Evolutionary conservation across 1,140 invertebrate species (phyloP).

Genomic region (Drosophila miranda): DNA sequence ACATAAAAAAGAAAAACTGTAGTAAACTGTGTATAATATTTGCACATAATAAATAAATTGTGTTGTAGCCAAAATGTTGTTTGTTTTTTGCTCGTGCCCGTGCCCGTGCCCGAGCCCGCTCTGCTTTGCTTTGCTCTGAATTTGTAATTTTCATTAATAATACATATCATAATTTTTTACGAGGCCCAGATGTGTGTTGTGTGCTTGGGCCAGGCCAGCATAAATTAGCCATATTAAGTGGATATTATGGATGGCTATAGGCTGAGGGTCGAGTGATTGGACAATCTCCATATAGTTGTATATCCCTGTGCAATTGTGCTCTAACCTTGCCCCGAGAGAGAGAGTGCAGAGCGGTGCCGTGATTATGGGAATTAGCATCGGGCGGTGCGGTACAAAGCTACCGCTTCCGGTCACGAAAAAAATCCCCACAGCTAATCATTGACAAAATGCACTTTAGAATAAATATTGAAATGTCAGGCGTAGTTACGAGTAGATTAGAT

Average conservation of each 20-base stretch:
- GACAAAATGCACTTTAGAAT: slow-evolving; percentile 39
- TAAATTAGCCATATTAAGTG: slow-evolving; percentile 65
- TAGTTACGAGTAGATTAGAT: neutral
- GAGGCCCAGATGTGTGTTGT: slow-evolving; percentile 29
- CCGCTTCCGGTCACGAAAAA: slow-evolving; percentile 55
- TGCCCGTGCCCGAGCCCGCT: neutral
- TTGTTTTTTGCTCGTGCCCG: slow-evolving; percentile 2
- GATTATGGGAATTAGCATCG: slow-evolving; percentile 40
- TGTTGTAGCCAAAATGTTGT: slow-evolving; percentile 32
- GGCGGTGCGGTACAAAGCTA: slow-evolving; percentile 54
- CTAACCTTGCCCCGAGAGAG: slow-evolving; percentile 16
- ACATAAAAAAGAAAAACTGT: slow-evolving; percentile 12
- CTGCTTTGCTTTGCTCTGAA: slow-evolving; percentile 17
- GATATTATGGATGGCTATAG: slow-evolving; percentile 51
- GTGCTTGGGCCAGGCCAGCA: slow-evolving; percentile 39
- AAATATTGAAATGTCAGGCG: slow-evolving; percentile 32
- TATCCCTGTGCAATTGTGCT: slow-evolving; percentile 18
- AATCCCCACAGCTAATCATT: slow-evolving; percentile 41
- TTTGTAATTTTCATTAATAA: slow-evolving; percentile 71
- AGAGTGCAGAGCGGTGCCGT: slow-evolving; percentile 7
- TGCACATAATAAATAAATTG: slow-evolving; percentile 61
- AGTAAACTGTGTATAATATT: slow-evolving; percentile 58
- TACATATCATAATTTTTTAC: slow-evolving; percentile 66
- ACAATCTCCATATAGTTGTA: slow-evolving; percentile 26
- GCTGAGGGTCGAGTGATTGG: slow-evolving; percentile 41